Conservation (phyloP, 2,888 invertebrate species). For the Agriopis marginaria region DNA sequence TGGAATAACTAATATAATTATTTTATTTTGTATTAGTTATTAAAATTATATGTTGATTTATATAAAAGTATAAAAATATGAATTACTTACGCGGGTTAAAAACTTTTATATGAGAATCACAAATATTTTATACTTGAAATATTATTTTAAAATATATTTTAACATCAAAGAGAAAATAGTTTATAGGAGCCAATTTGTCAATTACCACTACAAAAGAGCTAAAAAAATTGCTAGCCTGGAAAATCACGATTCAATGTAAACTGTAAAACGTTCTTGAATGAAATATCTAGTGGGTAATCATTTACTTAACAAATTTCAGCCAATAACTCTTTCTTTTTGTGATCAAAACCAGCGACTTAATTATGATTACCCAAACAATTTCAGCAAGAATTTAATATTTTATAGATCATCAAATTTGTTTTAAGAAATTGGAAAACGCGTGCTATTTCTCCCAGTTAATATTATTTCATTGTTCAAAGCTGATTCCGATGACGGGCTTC, state of each 20-base stretch:
- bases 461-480: slow-evolving; percentile 70
- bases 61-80: neutral
- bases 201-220: slow-evolving; percentile 11
- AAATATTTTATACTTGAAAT: neutral
- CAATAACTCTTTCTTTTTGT: slow-evolving; percentile 22
- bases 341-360: slow-evolving; percentile 17
- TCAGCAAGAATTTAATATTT: slow-evolving; percentile 63
- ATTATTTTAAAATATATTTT: neutral
- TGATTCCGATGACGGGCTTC: slow-evolving; percentile 64
- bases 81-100: neutral
- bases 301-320: neutral
- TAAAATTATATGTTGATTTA: too few species aligned
- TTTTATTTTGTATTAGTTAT: too few species aligned
- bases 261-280: neutral
- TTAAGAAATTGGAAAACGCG: slow-evolving; percentile 65
- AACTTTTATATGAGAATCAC: neutral
- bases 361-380: slow-evolving; percentile 41
- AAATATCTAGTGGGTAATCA: neutral
- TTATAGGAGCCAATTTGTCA: slow-evolving; percentile 6
- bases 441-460: slow-evolving; percentile 72
- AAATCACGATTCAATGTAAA: slow-evolving; percentile 4
- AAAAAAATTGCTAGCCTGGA: slow-evolving; percentile 1
- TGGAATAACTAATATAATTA: too few species aligned
- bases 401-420: slow-evolving; percentile 70
- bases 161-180: slow-evolving; percentile 3